phyloP scores from a whole-genome alignment of 2,113 vertebrate species.

The Apus apus region DNA sequence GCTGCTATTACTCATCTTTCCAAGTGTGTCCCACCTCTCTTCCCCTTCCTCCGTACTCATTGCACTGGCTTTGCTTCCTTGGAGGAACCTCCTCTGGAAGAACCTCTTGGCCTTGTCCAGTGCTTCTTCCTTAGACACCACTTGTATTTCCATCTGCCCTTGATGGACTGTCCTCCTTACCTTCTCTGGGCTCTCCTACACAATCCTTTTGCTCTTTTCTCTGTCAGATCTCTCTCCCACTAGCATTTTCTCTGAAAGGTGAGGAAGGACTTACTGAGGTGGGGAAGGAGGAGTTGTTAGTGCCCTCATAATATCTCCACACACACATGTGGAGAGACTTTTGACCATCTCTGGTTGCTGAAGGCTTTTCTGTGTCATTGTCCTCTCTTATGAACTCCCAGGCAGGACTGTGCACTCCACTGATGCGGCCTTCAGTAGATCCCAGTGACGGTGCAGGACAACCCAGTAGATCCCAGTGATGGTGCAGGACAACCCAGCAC shows the following conservation, averaged over 20 bases:
- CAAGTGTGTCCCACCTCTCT: not conserved
- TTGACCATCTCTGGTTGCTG: not conserved
- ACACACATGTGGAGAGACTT: rapidly evolving
- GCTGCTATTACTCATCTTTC: not conserved
- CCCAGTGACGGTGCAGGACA: not conserved
- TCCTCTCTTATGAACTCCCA: not conserved
- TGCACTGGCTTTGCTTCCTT: not conserved
- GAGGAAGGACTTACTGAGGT: not conserved
- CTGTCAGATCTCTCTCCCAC: not conserved
- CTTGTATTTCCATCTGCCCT: not conserved
- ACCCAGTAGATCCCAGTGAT: too few species aligned
- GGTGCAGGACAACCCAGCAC: not conserved
- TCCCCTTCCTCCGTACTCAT: not conserved
- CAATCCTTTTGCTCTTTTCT: not conserved
- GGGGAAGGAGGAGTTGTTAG: not conserved
- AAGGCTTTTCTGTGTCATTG: not conserved
- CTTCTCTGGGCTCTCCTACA: not conserved
- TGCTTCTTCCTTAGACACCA: not conserved
- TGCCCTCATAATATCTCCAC: not conserved
- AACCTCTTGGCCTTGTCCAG: not conserved
- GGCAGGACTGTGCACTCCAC: not conserved
- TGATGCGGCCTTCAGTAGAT: not conserved
- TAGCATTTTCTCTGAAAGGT: not conserved
- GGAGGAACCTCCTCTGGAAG: not conserved
- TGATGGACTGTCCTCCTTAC: not conserved